phyloP scores from a whole-genome alignment of 2,113 vertebrate species.

The Gallinago paraguaiae region DNA sequence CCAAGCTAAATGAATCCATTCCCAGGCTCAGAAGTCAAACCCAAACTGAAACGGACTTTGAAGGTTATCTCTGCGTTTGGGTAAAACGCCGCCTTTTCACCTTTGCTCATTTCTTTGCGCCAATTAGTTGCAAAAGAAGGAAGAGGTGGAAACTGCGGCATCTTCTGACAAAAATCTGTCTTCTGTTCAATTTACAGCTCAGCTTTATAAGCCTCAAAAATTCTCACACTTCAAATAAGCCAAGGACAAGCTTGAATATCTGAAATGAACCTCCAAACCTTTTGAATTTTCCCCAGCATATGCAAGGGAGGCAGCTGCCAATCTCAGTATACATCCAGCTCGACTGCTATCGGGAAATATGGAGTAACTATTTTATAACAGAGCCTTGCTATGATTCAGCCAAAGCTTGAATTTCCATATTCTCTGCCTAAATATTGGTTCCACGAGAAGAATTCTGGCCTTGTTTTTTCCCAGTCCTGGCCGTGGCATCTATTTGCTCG shows the following conservation, averaged over 20 bases:
- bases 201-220: neutral
- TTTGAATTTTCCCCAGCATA: conserved; percentile 6
- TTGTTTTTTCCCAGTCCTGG: neutral
- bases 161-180: neutral
- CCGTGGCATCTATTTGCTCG: neutral
- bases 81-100: neutral
- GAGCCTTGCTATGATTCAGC: neutral
- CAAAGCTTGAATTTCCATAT: neutral
- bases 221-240: conserved; percentile 1
- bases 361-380: conserved; percentile 40
- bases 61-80: accelerated
- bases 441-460: neutral
- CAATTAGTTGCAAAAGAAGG: neutral
- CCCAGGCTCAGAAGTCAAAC: neutral
- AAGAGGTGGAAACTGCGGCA: neutral
- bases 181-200: neutral
- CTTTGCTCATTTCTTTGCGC: neutral
- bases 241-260: neutral
- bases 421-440: neutral
- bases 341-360: neutral
- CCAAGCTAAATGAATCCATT: neutral
- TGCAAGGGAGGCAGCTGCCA: conserved; percentile 44
- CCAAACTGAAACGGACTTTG: accelerated
- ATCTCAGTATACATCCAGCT: neutral
- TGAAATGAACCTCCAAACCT: conserved; percentile 14